Evolutionary conservation across 2,797 vertebrate species (phyloP).

Genomic region (Acipenser transmontanus): DNA sequence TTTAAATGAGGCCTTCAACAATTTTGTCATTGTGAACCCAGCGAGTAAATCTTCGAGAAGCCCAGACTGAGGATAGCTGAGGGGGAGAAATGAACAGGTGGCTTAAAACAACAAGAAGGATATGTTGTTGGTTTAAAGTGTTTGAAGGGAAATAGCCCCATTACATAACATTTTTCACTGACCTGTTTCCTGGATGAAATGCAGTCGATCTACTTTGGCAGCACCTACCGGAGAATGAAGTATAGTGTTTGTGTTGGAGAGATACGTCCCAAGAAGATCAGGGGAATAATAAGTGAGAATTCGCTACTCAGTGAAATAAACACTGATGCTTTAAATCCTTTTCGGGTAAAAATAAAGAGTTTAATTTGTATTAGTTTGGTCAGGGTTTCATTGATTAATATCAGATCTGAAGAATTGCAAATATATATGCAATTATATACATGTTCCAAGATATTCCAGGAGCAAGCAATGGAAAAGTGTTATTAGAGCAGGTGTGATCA

Average conservation of each 20-base stretch:
- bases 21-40: constrained; percentile 36
- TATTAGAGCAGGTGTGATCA: too few relatives aligned
- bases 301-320: not conserved
- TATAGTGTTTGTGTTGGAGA: constrained; percentile 21
- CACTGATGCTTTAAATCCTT: too few relatives aligned
- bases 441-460: too few relatives aligned
- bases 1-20: constrained; percentile 6
- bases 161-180: constrained; percentile 39
- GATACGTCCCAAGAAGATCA: constrained; percentile 4
- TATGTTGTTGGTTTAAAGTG: constrained; percentile 33
- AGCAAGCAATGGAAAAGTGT: too few relatives aligned
- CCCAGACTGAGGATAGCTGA: constrained; percentile 21
- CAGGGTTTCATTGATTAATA: too few relatives aligned
- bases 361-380: too few relatives aligned
- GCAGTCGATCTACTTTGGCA: constrained; percentile 31
- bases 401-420: too few relatives aligned
- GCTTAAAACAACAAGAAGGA: constrained; percentile 54
- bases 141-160: constrained; percentile 26
- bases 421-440: too few relatives aligned
- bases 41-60: not conserved
- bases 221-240: constrained; percentile 21
- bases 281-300: not conserved
- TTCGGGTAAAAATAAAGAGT: too few relatives aligned
- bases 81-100: constrained; percentile 53
- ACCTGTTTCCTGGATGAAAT: constrained; percentile 48